These are phyloP conservation scores for Dasypus novemcinctus DNA, from an alignment of 2,113 vertebrate species.

Conservation along the genomic window DNA sequence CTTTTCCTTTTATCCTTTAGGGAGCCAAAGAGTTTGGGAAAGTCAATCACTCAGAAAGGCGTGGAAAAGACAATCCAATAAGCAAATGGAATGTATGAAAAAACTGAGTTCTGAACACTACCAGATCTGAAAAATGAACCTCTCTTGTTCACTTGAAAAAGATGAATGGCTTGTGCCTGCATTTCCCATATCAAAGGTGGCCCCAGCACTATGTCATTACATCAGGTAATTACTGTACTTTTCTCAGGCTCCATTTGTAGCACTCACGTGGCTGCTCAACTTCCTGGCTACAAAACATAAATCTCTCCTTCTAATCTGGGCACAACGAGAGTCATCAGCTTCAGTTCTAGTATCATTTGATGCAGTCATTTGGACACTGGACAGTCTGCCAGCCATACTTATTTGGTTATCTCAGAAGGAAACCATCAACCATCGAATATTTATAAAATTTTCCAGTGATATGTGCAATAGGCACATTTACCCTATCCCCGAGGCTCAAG, in stretches of 20 bases:
- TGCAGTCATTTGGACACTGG: neutral
- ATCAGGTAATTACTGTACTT: neutral
- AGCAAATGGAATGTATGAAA: neutral
- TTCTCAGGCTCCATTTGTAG: neutral
- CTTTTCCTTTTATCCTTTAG: neutral
- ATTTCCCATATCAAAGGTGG: rapidly evolving
- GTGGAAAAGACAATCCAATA: rapidly evolving
- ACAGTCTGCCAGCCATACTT: neutral
- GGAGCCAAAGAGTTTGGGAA: neutral
- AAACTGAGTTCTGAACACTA: neutral
- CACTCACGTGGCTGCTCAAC: neutral
- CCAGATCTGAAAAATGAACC: neutral
- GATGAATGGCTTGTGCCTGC: neutral
- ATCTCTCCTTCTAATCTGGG: neutral
- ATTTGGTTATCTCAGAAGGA: neutral
- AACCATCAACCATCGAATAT: neutral
- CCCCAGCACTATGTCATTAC: neutral
- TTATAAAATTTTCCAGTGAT: neutral
- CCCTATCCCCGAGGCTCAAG: neutral
- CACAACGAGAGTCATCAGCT: rapidly evolving
- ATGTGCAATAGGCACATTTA: no score
- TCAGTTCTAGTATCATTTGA: neutral
- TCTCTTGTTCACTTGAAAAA: neutral
- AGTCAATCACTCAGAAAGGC: neutral
- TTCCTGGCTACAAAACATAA: neutral